Conservation (phyloP, 2,113 vertebrate genomes). For the Oenanthe oenanthe region DNA sequence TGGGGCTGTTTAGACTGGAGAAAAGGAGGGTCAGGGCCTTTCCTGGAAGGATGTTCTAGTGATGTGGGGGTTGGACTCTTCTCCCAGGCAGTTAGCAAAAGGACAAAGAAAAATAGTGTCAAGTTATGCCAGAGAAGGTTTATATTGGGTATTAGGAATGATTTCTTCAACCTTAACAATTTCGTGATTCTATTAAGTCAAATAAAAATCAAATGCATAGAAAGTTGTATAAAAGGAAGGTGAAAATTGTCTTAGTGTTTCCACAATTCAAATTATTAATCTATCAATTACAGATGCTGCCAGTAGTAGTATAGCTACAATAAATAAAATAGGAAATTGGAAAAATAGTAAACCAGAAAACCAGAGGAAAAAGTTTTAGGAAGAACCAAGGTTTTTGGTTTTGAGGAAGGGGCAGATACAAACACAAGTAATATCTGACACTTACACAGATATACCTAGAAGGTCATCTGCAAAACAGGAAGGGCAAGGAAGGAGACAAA, state of each 20-base stretch:
- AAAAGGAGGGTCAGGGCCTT: neutral
- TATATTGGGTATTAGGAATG: neutral
- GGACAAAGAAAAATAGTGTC: neutral
- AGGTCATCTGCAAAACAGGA: too few relatives aligned
- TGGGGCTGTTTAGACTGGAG: neutral
- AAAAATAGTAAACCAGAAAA: neutral
- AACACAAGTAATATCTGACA: neutral
- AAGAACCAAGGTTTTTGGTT: neutral
- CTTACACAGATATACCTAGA: neutral
- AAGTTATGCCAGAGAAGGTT: neutral
- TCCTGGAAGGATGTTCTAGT: neutral
- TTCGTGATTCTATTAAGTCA: neutral
- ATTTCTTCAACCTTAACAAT: neutral
- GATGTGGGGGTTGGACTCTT: neutral
- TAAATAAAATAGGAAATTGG: neutral
- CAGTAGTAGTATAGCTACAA: neutral
- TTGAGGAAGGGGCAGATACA: neutral
- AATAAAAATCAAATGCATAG: neutral
- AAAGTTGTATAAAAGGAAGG: neutral
- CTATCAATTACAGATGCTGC: neutral
- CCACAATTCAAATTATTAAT: neutral
- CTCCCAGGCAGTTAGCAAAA: neutral
- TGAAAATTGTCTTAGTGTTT: neutral
- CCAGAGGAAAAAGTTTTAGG: neutral
- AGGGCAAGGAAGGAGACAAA: neutral